Base-by-base conservation (phyloP, 2,888 invertebrate genomes). In the Spisula solida region DNA sequence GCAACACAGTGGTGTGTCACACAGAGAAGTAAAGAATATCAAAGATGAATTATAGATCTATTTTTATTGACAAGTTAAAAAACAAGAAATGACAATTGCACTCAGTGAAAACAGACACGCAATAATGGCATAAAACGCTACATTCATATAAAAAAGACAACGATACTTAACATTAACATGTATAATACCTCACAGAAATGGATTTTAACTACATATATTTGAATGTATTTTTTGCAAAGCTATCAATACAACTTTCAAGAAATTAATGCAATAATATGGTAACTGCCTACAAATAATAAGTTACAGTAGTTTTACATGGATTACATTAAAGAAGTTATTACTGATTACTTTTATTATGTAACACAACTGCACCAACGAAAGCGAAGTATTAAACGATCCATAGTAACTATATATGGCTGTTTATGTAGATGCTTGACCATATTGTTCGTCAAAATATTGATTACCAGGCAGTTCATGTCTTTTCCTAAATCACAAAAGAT, bases 1-100 rank as follows among this genome's bases (percentile, higher is more conserved):
- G n/a, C n/a, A n/a, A n/a, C n/a, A n/a, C n/a, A n/a, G n/a, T n/a
- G n/a, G n/a, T n/a, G n/a, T n/a, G n/a, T n/a, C n/a, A n/a, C n/a
- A n/a, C n/a, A n/a, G n/a, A n/a, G n/a, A n/a, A n/a, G n/a, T 41
- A 41, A 41, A 41, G 41, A 41, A 41, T 5, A 66, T 25, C 60
- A 66, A 66, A 66, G 8, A 20, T 4, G 1, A 0, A 25, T 25
- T 66, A 82, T 60, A 82, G 82, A 82, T 55, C 82, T 82, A 82
- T 66, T 82, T 82, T 82, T 82, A 82, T 82, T 82, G 82, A 82
- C 82, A 82, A 82, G 82, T 82, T 82, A 82, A 82, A 82, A 82
- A 82, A 66, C 82, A 82, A 82, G 60, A 82, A 82, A 82, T 82
- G 82, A 82, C 66, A 82, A 75, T 82, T 41, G 82, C 82, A 82